Conservation (phyloP, 2,888 invertebrate genomes). For the Sceliomorpha sp. region DNA sequence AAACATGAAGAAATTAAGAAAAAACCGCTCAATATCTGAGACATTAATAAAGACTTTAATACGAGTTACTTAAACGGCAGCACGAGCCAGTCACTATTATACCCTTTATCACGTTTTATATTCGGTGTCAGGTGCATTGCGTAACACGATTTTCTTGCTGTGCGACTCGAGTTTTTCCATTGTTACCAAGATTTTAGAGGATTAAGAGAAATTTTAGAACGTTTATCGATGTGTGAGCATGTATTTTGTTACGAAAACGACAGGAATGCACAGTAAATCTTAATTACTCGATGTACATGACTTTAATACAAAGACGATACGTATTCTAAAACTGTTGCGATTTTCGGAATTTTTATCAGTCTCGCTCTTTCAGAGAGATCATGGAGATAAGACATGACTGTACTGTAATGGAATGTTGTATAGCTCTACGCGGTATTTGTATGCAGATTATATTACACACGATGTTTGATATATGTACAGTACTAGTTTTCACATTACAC, state of each 20-base stretch:
- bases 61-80: constrained; percentile 71
- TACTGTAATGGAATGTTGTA: constrained; percentile 17
- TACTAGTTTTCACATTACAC: too few species aligned
- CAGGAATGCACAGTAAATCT: constrained; percentile 27
- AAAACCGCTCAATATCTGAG: constrained; percentile 76
- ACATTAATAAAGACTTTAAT: constrained; percentile 79
- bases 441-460: constrained; percentile 4
- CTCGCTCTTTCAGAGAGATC: constrained; percentile 31
- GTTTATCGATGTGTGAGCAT: constrained; percentile 47
- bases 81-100: constrained; percentile 55
- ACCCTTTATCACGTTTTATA: constrained; percentile 56
- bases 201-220: constrained; percentile 50
- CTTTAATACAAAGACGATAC: constrained; percentile 31
- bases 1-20: constrained; percentile 61
- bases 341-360: constrained; percentile 36
- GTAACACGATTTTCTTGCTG: constrained; percentile 45
- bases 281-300: constrained; percentile 26
- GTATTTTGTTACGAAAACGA: constrained; percentile 39
- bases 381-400: constrained; percentile 36
- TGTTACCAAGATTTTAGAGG: constrained; percentile 48
- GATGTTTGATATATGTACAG: constrained; percentile 2
- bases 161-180: constrained; percentile 46
- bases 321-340: constrained; percentile 31
- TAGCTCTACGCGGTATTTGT: constrained; percentile 17
- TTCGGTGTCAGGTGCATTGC: constrained; percentile 47